Conservation (phyloP, 1,140 invertebrate genomes). For the Drosophila ambigua region DNA sequence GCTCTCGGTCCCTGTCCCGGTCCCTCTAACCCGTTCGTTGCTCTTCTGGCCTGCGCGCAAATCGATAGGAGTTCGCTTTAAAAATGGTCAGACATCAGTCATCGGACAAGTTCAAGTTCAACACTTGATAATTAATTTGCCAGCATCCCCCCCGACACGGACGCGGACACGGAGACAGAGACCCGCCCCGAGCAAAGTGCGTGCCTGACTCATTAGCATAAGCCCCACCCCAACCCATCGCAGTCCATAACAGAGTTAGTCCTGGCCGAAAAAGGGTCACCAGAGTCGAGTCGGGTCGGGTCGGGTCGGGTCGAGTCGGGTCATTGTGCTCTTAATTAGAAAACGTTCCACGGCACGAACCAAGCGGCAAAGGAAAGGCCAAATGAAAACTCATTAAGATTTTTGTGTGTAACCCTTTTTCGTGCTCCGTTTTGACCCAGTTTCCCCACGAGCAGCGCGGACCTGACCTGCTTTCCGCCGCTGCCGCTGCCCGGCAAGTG, state of each 20-base stretch:
- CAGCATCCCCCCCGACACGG: constrained; percentile 7
- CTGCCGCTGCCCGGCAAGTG: not conserved
- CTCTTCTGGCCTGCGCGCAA: constrained; percentile 25
- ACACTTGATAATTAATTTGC: constrained; percentile 79
- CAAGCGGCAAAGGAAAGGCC: constrained; percentile 12
- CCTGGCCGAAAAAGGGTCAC: constrained; percentile 38
- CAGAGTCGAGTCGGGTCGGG: not conserved
- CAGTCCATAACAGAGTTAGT: not conserved
- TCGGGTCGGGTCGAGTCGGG: constrained; percentile 33
- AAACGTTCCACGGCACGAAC: constrained; percentile 30
- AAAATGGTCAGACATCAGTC: constrained; percentile 17
- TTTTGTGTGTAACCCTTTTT: constrained; percentile 52
- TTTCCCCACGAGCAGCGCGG: constrained; percentile 27
- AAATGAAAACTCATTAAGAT: constrained; percentile 76
- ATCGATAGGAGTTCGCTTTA: constrained; percentile 63
- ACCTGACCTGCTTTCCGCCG: constrained; percentile 34
- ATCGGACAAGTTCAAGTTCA: constrained; percentile 72
- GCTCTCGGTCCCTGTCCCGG: constrained; percentile 8
- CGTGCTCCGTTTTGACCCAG: constrained; percentile 61
- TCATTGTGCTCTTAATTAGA: constrained; percentile 81
- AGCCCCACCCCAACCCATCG: not conserved
- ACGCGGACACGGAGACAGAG: no score
- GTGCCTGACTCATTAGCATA: constrained; percentile 61
- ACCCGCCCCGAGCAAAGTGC: constrained; percentile 30
- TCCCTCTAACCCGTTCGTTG: not conserved